phyloP scores from a whole-genome alignment of 2,797 vertebrate genomes.

The Pangasius sanitwongsei region DNA sequence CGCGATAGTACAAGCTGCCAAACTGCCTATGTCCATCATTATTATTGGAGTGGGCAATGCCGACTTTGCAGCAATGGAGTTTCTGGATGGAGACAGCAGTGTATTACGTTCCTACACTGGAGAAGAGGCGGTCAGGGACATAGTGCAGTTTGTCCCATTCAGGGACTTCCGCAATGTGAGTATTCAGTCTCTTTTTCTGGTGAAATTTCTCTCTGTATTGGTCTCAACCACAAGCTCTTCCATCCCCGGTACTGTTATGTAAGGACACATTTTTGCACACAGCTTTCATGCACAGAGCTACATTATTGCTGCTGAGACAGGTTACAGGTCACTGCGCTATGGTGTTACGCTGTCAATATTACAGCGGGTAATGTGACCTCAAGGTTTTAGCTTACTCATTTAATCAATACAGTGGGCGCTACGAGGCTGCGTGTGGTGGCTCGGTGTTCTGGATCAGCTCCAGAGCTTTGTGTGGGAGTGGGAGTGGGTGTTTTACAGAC shows the following conservation, averaged over 20 bases:
- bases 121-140: conserved; percentile 91
- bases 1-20: conserved; percentile 91
- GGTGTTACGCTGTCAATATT: conserved; percentile 39
- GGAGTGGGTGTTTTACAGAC: conserved; percentile 62
- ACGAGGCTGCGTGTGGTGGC: conserved; percentile 31
- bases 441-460: conserved; percentile 48
- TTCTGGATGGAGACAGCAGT: conserved; percentile 92
- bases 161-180: conserved; percentile 95
- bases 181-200: conserved; percentile 30
- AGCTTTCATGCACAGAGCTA: conserved; percentile 10
- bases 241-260: conserved; percentile 38
- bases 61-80: conserved; percentile 97
- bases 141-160: conserved; percentile 98
- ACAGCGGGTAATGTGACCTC: conserved; percentile 43
- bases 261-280: conserved; percentile 19
- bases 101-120: conserved; percentile 87
- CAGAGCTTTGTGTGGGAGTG: conserved; percentile 52
- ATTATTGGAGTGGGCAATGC: conserved; percentile 97
- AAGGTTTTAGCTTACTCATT: conserved; percentile 37
- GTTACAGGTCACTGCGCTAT: conserved; percentile 25
- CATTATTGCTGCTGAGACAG: conserved; percentile 23
- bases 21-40: conserved; percentile 98
- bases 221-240: neutral
- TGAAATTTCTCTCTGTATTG: neutral
- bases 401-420: conserved; percentile 52